Evolutionary conservation across 2,113 vertebrate species (phyloP).

Genomic region (Monopterus albus): DNA sequence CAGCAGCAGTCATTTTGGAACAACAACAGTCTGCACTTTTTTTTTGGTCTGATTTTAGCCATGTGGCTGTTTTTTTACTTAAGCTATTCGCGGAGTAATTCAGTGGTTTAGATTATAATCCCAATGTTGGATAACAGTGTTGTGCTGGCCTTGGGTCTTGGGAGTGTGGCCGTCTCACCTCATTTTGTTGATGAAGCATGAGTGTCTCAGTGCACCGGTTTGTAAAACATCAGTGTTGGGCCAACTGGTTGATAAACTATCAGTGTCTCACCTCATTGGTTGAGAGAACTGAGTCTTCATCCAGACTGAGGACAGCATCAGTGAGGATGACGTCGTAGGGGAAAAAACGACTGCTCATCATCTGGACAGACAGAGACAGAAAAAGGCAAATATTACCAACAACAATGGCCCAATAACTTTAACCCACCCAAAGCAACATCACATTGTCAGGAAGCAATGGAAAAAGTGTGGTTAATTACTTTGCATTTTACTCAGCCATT

Average conservation of each 20-base stretch:
- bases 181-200: conserved; percentile 38
- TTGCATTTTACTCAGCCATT: background rate
- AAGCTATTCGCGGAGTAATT: background rate
- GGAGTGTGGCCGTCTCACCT: background rate
- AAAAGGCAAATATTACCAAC: background rate
- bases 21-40: background rate
- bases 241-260: conserved; percentile 1
- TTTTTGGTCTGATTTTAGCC: background rate
- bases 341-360: conserved; percentile 84
- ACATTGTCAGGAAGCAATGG: background rate
- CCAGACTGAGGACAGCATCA: conserved; percentile 84
- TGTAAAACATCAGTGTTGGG: background rate
- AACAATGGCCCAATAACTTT: background rate
- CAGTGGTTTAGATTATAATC: conserved; percentile 9
- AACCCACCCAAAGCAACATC: background rate
- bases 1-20: background rate
- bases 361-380: conserved; percentile 63
- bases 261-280: conserved; percentile 83
- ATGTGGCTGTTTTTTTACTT: background rate
- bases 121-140: conserved; percentile 13
- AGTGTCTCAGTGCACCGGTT: conserved; percentile 28
- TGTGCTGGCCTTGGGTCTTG: background rate
- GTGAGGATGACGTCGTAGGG: conserved; percentile 79
- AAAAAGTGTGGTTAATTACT: background rate
- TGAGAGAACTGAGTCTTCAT: conserved; percentile 85